Base-by-base conservation (phyloP, 64 coral and sea anemone genomes). In the Trachythela sp. region DNA sequence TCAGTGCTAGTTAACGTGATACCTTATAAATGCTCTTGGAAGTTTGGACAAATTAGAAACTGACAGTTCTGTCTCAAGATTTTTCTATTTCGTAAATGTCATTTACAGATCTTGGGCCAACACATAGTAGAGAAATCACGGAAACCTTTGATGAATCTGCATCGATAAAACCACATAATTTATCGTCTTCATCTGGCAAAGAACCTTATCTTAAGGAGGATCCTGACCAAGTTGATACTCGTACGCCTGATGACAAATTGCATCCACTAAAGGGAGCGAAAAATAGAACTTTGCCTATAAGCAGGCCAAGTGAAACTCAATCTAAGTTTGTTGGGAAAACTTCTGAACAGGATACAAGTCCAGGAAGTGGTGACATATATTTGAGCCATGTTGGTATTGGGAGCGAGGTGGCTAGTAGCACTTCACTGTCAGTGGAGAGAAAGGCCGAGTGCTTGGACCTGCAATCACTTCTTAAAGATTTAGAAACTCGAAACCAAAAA, bases 401-500 rank as follows among this genome's bases (percentile, higher is more conserved):
- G 24, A 64, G 24, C 56, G 56, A 35, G 45, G 40, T 52, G 84
- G 41, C 49, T 11, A 40, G 36, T 11, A 32, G 9, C 71, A 91
- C 32, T 77, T 48, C 3, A 87, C 48, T 77, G 84, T 91, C 56
- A 13, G 67, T 91, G 64, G 90, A 91, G 48, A 84, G 85, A 34
- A 51, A 24, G 26, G 87, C 84, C 8, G 92, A 93, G 92, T 89
- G 89, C 64, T 29, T 85, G 49, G 90, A 94, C n/a, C 52, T 50
- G 22, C 89, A 91, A 48, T 60, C 68, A 31, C 41, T 88, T 30
- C 85, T 94, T 9, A 39, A 75, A 77, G 89, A 91, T 26, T 39
- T 94, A 20, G 89, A 94, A 58, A 87, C 88, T 86, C 70, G 71
- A 48, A 94, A 91, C 42, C 68, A 89, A 54, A 91, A 89, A 40